Evolutionary conservation across 2,888 invertebrate species (phyloP), one percentile per base, ranked within the genome.

Genomic region (Callosobruchus maculatus): DNA sequence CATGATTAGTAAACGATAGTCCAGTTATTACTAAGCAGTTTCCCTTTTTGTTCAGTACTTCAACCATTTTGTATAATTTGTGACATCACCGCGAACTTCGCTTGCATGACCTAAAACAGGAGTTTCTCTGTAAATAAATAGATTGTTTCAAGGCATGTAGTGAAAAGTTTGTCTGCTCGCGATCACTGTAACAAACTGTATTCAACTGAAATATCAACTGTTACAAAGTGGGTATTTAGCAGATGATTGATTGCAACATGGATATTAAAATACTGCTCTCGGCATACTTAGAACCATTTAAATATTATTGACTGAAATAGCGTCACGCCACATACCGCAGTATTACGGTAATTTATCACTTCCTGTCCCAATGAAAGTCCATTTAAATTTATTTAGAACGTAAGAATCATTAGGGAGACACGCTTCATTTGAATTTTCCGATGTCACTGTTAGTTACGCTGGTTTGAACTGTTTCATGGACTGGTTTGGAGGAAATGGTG

Each of bases 341-440:
- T 71, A 71, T 67, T 71, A 68, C 20, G 30, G 67, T 67, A 67
- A 71, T 71, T 71, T 30, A 71, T 71, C 71, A 71, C 67, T 67
- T 71, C 67, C 71, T 71, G 71, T 71, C 68, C 68, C 71, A 71
- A 71, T 67, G 71, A 67, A 67, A 71, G 66, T 71, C 66, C 49
- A 21, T 71, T 9, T 22, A 31, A 71, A 26, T 71, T 71, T 70
- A 31, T 30, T 70, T 70, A 31, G 49, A 49, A 49, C 49, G 49
- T 49, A 49, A 49, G 49, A 49, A 49, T 49, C 49, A 49, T 49
- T 49, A 49, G 49, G 49, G 49, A 49, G 49, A 49, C 49, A 49
- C 49, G 49, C 49, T 49, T 49, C 49, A 49, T 49, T 49, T 49
- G 49, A 49, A 49, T 49, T 49, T 49, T 49, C 13, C 49, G 49